Evolutionary conservation across 2,888 invertebrate species (phyloP).

Genomic region (Ligdia adustata): DNA sequence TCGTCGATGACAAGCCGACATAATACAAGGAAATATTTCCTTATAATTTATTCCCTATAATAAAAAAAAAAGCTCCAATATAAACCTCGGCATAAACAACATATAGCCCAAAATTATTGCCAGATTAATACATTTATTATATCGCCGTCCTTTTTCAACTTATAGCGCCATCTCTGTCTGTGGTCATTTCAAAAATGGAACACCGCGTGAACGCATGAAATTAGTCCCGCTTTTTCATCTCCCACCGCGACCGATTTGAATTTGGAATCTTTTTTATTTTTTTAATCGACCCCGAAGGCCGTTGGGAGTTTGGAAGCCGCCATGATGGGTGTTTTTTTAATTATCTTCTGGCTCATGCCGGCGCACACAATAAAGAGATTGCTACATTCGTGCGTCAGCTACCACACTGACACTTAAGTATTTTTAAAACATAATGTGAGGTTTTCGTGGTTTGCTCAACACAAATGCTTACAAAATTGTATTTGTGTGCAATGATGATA

Average conservation of each 20-base stretch:
- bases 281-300: constrained; percentile 47
- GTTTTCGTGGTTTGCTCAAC: too few relatives aligned
- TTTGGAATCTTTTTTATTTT: constrained; percentile 59
- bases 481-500: too few relatives aligned
- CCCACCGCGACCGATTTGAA: constrained; percentile 72
- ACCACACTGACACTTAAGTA: too few relatives aligned
- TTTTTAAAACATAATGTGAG: too few relatives aligned
- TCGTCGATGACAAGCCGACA: constrained; percentile 25
- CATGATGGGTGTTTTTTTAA: constrained; percentile 69
- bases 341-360: constrained; percentile 45
- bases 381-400: too few relatives aligned
- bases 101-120: constrained; percentile 74
- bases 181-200: constrained; percentile 74
- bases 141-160: constrained; percentile 43
- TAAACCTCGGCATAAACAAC: constrained; percentile 58
- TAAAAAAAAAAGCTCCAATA: constrained; percentile 22
- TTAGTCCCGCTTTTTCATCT: constrained; percentile 78
- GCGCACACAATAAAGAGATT: constrained; percentile 32
- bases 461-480: too few relatives aligned
- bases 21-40: constrained; percentile 21
- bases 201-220: constrained; percentile 75
- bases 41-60: constrained; percentile 13
- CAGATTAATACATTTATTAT: constrained; percentile 80
- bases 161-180: constrained; percentile 41
- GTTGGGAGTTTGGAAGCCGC: constrained; percentile 68